Percentiles rank a stretch among this genome's conserved stretches.
Conservation (phyloP, 2,888 invertebrate species). For the Seladonia tumulorum region DNA sequence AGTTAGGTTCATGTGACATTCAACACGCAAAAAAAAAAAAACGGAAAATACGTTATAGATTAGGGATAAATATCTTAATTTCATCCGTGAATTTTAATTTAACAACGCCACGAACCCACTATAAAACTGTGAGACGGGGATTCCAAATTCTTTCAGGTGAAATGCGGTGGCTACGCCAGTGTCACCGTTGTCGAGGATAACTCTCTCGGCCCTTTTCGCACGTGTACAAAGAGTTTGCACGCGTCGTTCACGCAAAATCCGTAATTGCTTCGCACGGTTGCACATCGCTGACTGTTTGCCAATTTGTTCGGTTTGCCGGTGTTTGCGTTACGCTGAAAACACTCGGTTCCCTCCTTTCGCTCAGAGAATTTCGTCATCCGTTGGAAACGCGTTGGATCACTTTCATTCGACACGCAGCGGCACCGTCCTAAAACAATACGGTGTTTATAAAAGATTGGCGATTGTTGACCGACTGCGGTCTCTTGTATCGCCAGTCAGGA, state of each 20-base stretch:
- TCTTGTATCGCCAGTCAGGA: neutral
- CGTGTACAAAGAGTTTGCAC: conserved; percentile 78
- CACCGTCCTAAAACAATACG: conserved; percentile 9
- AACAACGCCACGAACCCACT: neutral
- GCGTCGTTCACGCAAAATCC: conserved; percentile 78
- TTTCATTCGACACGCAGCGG: neutral
- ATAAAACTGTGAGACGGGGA: neutral
- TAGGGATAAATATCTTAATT: no score
- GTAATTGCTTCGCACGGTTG: conserved; percentile 83
- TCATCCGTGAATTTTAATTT: neutral
- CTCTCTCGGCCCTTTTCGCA: conserved; percentile 52
- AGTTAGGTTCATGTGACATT: no score
- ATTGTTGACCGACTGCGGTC: neutral
- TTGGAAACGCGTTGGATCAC: conserved; percentile 26
- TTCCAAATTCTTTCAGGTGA: neutral
- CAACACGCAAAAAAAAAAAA: no score
- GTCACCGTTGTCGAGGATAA: conserved; percentile 47
- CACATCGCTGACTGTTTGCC: conserved; percentile 80
- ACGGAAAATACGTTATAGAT: no score
- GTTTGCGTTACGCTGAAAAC: conserved; percentile 68
- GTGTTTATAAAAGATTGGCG: neutral
- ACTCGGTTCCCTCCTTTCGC: conserved; percentile 42
- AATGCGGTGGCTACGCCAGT: conserved; percentile 58
- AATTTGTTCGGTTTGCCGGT: conserved; percentile 78
- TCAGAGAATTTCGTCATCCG: conserved; percentile 29